Evolutionary conservation across 2,113 vertebrate genomes (phyloP).

Genomic region (Nycticebus coucang): DNA sequence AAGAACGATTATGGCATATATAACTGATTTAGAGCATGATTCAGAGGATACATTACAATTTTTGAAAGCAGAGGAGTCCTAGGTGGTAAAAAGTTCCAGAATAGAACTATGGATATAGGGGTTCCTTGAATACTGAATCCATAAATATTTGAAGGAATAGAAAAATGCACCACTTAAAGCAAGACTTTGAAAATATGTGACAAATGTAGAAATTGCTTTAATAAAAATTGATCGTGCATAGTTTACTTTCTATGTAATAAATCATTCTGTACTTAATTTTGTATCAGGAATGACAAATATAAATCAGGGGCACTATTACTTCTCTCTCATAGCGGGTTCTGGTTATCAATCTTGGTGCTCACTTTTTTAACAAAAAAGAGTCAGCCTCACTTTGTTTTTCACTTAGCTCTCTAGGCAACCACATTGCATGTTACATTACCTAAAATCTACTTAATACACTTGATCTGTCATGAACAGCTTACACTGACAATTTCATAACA

Average conservation of each 20-base stretch:
- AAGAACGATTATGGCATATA: background rate
- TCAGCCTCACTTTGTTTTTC: background rate
- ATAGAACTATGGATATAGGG: background rate
- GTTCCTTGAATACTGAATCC: background rate
- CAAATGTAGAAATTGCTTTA: constrained; percentile 11
- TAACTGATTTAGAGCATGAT: background rate
- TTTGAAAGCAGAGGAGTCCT: background rate
- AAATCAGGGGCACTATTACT: background rate
- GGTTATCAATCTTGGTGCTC: background rate
- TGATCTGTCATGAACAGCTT: background rate
- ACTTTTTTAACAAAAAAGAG: background rate
- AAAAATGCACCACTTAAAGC: background rate
- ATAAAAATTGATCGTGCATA: background rate
- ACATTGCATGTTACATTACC: background rate
- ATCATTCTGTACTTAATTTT: constrained; percentile 32
- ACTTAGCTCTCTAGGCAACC: background rate
- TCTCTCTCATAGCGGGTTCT: background rate
- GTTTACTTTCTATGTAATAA: constrained; percentile 20
- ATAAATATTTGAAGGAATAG: background rate
- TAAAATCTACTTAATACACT: background rate
- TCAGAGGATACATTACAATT: background rate
- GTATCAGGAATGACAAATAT: constrained; percentile 5
- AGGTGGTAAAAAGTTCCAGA: background rate
- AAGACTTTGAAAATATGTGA: background rate
- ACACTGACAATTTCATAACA: constrained; percentile 36